Evolutionary conservation across 2,797 vertebrate genomes (phyloP).

Genomic region (Gallinago nigripennis): DNA sequence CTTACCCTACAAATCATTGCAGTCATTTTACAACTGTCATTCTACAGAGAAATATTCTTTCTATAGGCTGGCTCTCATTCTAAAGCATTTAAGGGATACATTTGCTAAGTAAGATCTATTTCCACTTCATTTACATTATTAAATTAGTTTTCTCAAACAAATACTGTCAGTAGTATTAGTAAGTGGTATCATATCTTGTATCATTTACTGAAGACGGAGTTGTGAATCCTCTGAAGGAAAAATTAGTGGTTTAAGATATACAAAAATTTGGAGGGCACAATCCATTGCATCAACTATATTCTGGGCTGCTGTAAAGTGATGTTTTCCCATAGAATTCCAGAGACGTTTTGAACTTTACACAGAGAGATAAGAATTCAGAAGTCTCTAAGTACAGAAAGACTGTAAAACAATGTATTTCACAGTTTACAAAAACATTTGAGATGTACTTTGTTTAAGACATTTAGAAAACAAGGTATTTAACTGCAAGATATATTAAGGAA

Average conservation of each 20-base stretch:
- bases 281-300: neutral
- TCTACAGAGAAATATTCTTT: conserved; percentile 28
- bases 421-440: neutral
- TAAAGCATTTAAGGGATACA: conserved; percentile 40
- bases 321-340: neutral
- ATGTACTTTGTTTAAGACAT: neutral
- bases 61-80: conserved; percentile 11
- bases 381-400: neutral
- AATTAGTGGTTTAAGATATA: neutral
- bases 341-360: neutral
- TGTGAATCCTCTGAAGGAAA: conserved; percentile 34
- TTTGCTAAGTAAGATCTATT: conserved; percentile 42
- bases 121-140: conserved; percentile 52
- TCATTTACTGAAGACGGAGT: neutral
- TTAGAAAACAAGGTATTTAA: conserved; percentile 26
- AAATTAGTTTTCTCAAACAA: conserved; percentile 56
- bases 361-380: neutral
- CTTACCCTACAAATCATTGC: conserved; percentile 15
- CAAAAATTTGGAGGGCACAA: neutral
- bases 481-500: neutral
- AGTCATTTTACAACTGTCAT: conserved; percentile 25
- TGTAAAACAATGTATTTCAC: conserved; percentile 1
- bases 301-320: neutral
- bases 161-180: conserved; percentile 33
- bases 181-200: conserved; percentile 23